Evolutionary conservation across 53 echinoderm and acorn worm genomes (phyloP).

Genomic region (Echinometra lucunter): DNA sequence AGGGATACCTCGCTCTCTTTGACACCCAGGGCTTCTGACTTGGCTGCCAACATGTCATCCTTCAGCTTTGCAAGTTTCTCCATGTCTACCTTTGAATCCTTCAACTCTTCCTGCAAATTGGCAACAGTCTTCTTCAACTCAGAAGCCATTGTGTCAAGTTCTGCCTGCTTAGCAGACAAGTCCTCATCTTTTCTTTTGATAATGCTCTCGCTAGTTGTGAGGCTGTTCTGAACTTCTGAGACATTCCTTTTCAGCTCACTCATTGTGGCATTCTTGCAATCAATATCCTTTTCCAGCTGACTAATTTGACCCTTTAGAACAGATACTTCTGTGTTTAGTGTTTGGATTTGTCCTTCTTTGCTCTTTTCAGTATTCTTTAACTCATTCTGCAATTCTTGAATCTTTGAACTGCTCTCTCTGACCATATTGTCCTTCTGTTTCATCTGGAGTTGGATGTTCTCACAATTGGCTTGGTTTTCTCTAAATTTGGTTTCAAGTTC

Average conservation of each 20-base stretch:
- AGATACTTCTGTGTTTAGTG: conserved; percentile 13
- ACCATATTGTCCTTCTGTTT: conserved; percentile 29
- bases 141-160: conserved; percentile 58
- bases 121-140: conserved; percentile 67
- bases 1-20: conserved; percentile 65
- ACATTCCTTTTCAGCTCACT: conserved; percentile 66
- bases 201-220: conserved; percentile 58
- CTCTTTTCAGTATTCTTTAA: conserved; percentile 20
- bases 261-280: conserved; percentile 62
- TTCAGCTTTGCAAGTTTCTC: conserved; percentile 56
- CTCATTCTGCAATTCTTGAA: conserved; percentile 54
- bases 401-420: conserved; percentile 3
- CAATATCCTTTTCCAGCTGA: conserved; percentile 62
- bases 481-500: conserved; percentile 30
- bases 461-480: conserved; percentile 43
- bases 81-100: conserved; percentile 13
- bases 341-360: background rate
- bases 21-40: conserved; percentile 68
- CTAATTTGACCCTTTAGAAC: conserved; percentile 43
- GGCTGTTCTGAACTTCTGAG: conserved; percentile 46
- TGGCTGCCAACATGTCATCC: conserved; percentile 39
- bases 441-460: conserved; percentile 57
- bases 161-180: conserved; percentile 65
- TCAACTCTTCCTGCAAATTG: conserved; percentile 64
- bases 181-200: conserved; percentile 67